phyloP scores from a whole-genome alignment of 2,797 vertebrate species.

The Danio jaintianensis region DNA sequence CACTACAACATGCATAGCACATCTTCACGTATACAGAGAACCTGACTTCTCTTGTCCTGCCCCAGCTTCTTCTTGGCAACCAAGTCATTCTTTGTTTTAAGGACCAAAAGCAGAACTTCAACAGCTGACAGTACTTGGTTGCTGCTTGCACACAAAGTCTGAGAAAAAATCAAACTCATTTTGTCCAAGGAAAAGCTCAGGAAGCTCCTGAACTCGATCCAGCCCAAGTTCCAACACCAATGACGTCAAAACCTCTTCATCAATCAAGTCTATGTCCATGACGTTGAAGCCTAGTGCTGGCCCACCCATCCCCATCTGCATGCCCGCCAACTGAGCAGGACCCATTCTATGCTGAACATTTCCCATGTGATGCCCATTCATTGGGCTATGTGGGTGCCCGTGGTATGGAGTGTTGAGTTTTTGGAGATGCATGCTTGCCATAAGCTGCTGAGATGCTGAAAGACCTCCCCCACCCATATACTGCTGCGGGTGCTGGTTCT shows the following conservation, averaged over 20 bases:
- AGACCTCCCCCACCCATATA: conserved; percentile 74
- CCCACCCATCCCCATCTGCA: conserved; percentile 81
- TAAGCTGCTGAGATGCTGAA: conserved; percentile 83
- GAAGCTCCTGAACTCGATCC: conserved; percentile 94
- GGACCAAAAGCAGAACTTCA: conserved; percentile 69
- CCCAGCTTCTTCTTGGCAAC: conserved; percentile 23
- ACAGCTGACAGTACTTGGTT: conserved; percentile 93
- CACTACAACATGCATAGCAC: conserved; percentile 56
- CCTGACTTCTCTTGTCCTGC: conserved; percentile 40
- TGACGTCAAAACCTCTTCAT: conserved; percentile 94
- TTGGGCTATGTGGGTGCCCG: conserved; percentile 78
- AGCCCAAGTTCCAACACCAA: conserved; percentile 92
- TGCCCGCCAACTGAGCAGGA: conserved; percentile 75
- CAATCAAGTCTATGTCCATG: conserved; percentile 94
- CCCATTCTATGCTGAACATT: conserved; percentile 81
- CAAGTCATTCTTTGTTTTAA: conserved; percentile 26
- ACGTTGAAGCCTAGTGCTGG: conserved; percentile 80
- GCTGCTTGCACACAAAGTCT: conserved; percentile 95
- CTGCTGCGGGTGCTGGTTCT: conserved; percentile 78
- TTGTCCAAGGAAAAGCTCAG: conserved; percentile 94
- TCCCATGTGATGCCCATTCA: conserved; percentile 77
- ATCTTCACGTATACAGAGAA: conserved; percentile 51
- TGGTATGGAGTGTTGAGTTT: conserved; percentile 92
- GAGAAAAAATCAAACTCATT: conserved; percentile 97
- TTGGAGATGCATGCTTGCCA: conserved; percentile 93